Evolutionary conservation across 2,888 invertebrate genomes (phyloP), one percentile per base, ranked within the genome.

Genomic region (Odiellus spinosus): DNA sequence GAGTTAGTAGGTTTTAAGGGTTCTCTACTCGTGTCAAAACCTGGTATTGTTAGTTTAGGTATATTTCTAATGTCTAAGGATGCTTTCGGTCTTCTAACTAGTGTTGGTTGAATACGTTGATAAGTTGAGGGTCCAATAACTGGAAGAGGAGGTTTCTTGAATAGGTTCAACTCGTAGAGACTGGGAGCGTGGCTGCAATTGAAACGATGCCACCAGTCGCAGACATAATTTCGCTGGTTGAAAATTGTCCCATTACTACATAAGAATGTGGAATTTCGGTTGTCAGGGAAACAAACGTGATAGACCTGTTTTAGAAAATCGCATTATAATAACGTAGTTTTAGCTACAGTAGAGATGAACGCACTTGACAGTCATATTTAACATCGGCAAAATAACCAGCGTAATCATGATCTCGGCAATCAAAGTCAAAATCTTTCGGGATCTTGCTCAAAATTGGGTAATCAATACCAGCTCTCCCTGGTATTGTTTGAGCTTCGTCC

Each of bases 121-220:
- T 26, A 26, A 8, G 26, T 26, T 8, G 26, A 8, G 26, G 26
- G 26, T 26, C 26, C 26, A 1, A 52, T 32, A 17, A 52, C 51
- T 2, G 51, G 51, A n/a, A 52, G 33, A 6, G 51, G 51, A 12
- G 48, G 39, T 36, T 47, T 49, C 10, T 48, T 19, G 34, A 36
- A 52, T 6, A 49, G 36, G 34, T 52, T 52, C 6, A 47, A 34
- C 10, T 52, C 45, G 21, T 52, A 52, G 6, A 47, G 19, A 8
- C 36, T 40, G 4, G 45, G 45, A 12, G 49, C 49, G 12, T 42
- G 36, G 3, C 34, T 38, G 20, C 51, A 52, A 12, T 52, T 39
- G 20, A 45, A 52, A 38, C 49, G 49, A 11, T 49, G 49, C 51
- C 51, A 52, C 51, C 51, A 49, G 34, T 52, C 51, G 36, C 51